These are phyloP conservation scores for Sorex araneus DNA, from an alignment of 2,113 vertebrate species.

Conservation along the genomic window DNA sequence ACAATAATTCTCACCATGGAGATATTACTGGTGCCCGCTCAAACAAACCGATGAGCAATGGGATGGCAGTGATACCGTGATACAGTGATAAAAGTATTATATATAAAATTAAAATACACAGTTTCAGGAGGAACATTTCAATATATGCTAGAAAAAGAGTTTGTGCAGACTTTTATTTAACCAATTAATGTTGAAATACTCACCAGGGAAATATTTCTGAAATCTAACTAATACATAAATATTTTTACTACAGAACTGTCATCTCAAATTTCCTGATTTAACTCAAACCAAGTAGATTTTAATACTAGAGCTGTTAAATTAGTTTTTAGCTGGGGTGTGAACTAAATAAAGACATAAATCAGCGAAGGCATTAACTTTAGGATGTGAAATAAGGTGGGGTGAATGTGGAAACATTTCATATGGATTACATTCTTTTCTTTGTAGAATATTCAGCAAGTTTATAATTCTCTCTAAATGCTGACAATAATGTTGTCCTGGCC, in stretches of 20 bases:
- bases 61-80: too few relatives aligned
- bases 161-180: conserved; percentile 26
- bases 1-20: too few relatives aligned
- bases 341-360: conserved; percentile 47
- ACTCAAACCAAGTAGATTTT: conserved; percentile 55
- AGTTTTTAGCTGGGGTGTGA: conserved; percentile 32
- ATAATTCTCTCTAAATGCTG: conserved; percentile 35
- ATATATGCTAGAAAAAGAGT: conserved; percentile 9
- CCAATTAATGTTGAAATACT: background rate
- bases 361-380: conserved; percentile 15
- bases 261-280: conserved; percentile 52
- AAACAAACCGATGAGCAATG: too few relatives aligned
- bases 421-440: conserved; percentile 13
- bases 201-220: conserved; percentile 49
- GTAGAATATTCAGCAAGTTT: background rate
- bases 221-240: conserved; percentile 45
- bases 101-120: background rate
- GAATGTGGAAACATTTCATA: background rate
- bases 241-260: conserved; percentile 52
- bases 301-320: conserved; percentile 49
- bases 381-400: background rate
- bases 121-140: conserved; percentile 29
- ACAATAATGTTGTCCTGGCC: conserved; percentile 2
- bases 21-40: too few relatives aligned
- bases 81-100: conserved; percentile 4